Conservation (phyloP, 2,888 invertebrate species). For the Octonoba sinensis region DNA sequence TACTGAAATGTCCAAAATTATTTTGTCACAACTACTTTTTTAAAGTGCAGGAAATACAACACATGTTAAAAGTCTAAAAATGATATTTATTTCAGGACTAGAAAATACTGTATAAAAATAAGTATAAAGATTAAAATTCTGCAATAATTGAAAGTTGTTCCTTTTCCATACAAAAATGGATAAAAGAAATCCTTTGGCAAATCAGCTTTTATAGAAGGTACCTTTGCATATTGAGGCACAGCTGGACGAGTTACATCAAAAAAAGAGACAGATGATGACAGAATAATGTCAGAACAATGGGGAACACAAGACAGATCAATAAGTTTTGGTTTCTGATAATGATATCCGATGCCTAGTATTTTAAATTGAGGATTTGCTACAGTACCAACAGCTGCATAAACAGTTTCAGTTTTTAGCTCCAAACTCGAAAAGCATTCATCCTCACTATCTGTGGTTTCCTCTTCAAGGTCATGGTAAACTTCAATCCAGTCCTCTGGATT, state of each 20-base stretch:
- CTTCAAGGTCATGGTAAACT: slow-evolving; percentile 16
- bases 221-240: slow-evolving; percentile 74
- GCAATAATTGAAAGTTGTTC: background rate
- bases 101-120: too few species aligned
- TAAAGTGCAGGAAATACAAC: too few species aligned
- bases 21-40: too few species aligned
- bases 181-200: slow-evolving; percentile 83
- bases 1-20: too few species aligned
- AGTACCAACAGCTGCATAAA: slow-evolving; percentile 74
- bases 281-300: slow-evolving; percentile 68
- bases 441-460: background rate
- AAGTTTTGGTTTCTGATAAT: slow-evolving; percentile 62
- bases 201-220: slow-evolving; percentile 78
- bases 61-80: too few species aligned
- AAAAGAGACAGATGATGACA: slow-evolving; percentile 72
- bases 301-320: slow-evolving; percentile 11
- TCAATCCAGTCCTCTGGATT: slow-evolving; percentile 56
- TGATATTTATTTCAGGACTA: too few species aligned
- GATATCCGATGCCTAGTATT: slow-evolving; percentile 72
- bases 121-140: too few species aligned
- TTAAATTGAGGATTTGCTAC: slow-evolving; percentile 73
- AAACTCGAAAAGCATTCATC: slow-evolving; percentile 65
- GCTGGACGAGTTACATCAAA: slow-evolving; percentile 74
- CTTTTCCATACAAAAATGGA: slow-evolving; percentile 73
- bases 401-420: slow-evolving; percentile 70